A percentile compares a stretch with the other conserved stretches of the same genome.
Evolutionary conservation across 2,113 vertebrate genomes (phyloP).

Genomic region (Garra rufa): DNA sequence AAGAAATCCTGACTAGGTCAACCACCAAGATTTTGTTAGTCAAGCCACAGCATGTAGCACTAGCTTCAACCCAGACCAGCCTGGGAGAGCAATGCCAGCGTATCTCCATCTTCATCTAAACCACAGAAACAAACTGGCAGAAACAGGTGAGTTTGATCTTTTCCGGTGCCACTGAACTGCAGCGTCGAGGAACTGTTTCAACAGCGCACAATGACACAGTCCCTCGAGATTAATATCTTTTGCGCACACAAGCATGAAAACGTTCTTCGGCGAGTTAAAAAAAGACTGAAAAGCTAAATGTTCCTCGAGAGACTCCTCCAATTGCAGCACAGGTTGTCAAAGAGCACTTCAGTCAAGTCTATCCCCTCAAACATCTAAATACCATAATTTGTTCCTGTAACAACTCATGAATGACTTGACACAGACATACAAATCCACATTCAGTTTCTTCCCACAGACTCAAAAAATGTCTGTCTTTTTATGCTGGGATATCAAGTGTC

Average conservation of each 20-base stretch:
- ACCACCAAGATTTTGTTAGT: not conserved
- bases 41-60: not conserved
- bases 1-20: not conserved
- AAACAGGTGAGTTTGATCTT: conserved; percentile 2
- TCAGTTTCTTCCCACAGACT: not conserved
- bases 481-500: conserved; percentile 40
- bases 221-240: conserved; percentile 12
- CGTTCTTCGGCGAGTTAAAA: not conserved
- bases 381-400: not conserved
- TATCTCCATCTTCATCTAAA: not conserved
- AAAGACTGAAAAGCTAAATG: not conserved
- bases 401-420: not conserved
- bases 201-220: not conserved
- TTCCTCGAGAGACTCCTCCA: not conserved
- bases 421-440: conserved; percentile 19
- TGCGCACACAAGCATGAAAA: conserved; percentile 12
- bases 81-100: not conserved
- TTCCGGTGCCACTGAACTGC: not conserved
- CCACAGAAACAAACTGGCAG: not conserved
- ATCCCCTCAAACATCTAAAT: not conserved
- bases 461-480: not conserved
- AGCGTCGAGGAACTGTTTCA: not conserved
- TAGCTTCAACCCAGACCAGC: not conserved
- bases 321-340: not conserved
- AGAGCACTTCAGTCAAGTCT: conserved; percentile 4